Conservation (phyloP, 2,113 vertebrate genomes). For the Sigmodon hispidus region DNA sequence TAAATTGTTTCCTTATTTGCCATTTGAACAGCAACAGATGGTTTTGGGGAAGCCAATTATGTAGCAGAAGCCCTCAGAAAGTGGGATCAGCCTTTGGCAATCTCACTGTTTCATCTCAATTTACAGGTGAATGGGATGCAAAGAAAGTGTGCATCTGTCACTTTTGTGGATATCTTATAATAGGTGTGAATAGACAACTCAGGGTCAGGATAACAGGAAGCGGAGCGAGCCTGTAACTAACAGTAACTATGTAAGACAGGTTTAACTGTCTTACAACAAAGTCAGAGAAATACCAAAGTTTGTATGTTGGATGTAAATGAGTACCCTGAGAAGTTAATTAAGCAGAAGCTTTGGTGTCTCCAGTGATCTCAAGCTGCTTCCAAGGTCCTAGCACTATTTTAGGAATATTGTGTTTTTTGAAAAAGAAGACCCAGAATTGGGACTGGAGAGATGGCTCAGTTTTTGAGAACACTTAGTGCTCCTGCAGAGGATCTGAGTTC, state of each 20-base stretch:
- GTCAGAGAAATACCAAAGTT: not conserved
- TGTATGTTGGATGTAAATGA: not conserved
- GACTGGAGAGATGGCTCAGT: not conserved
- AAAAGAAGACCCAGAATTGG: not conserved
- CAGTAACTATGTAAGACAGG: not conserved
- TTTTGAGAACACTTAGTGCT: not conserved
- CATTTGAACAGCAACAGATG: slow-evolving; percentile 33
- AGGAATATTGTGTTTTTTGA: not conserved
- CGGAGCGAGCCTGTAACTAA: not conserved
- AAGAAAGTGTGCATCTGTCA: not conserved
- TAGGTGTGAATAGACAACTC: not conserved
- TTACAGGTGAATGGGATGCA: not conserved
- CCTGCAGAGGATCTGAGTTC: not conserved
- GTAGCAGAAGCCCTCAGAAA: not conserved
- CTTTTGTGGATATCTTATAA: not conserved
- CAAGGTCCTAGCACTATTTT: not conserved
- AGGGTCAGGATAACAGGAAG: slow-evolving; percentile 9
- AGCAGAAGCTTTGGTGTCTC: not conserved
- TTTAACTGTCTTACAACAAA: not conserved
- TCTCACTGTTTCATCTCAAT: not conserved
- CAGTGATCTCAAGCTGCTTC: not conserved
- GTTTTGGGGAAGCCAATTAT: not conserved
- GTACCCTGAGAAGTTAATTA: not conserved
- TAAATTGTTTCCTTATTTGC: slow-evolving; percentile 3
- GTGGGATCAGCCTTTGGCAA: slow-evolving; percentile 18